phyloP scores from a whole-genome alignment of 2,113 vertebrate genomes.

The Cinclus mexicanus region DNA sequence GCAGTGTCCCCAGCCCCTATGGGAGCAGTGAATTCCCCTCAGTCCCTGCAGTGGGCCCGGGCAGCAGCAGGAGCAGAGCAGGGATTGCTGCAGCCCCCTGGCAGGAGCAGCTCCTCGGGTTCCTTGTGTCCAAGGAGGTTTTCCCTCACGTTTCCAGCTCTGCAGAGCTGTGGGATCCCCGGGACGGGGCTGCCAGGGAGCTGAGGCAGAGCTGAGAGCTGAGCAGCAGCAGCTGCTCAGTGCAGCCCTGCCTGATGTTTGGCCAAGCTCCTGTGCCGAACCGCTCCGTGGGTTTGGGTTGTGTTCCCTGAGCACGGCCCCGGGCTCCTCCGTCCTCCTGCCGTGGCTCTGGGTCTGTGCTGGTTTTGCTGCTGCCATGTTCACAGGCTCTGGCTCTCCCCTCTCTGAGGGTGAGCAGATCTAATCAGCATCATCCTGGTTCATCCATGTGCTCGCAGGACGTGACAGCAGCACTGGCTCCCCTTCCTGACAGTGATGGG shows the following conservation, averaged over 20 bases:
- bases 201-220: neutral
- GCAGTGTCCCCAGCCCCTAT: fast-evolving
- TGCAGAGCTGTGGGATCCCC: neutral
- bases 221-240: neutral
- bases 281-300: neutral
- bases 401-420: neutral
- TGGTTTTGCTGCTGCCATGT: too few species aligned
- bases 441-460: neutral
- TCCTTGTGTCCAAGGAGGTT: neutral
- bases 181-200: neutral
- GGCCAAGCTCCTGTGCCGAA: neutral
- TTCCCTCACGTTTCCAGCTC: fast-evolving
- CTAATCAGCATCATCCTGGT: neutral
- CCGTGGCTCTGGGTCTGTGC: neutral
- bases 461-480: neutral
- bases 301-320: neutral
- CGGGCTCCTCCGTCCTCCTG: too few species aligned
- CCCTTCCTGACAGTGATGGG: neutral
- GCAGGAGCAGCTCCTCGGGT: neutral
- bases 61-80: neutral
- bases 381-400: too few species aligned
- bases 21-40: neutral
- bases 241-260: neutral
- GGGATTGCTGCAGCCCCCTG: neutral
- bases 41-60: fast-evolving